phyloP scores from a whole-genome alignment of 2,888 invertebrate genomes.

The Hoplodrina ambigua region DNA sequence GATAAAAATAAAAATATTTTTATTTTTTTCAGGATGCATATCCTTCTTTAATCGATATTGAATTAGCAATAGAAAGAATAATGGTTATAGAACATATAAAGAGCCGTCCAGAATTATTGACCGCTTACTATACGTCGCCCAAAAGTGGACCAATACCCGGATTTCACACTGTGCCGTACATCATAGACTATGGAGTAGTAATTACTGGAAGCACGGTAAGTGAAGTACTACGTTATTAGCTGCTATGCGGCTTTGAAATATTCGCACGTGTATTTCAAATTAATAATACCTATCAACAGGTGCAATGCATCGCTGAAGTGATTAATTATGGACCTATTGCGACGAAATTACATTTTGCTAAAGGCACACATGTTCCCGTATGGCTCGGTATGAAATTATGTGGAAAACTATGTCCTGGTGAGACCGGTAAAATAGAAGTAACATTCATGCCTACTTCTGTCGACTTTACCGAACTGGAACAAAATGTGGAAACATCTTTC shows the following conservation, averaged over 20 bases:
- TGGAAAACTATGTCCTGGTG: slow-evolving; percentile 85
- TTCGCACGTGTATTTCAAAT: slow-evolving; percentile 9
- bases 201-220: slow-evolving; percentile 85
- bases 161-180: slow-evolving; percentile 87
- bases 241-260: neutral
- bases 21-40: slow-evolving; percentile 79
- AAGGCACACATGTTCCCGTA: slow-evolving; percentile 74
- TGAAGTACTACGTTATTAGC: neutral
- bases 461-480: slow-evolving; percentile 83
- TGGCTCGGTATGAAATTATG: slow-evolving; percentile 82
- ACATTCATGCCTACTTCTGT: slow-evolving; percentile 87
- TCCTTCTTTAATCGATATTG: slow-evolving; percentile 91
- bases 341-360: slow-evolving; percentile 84
- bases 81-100: slow-evolving; percentile 85
- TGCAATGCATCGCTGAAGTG: slow-evolving; percentile 84
- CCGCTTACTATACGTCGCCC: slow-evolving; percentile 69
- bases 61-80: slow-evolving; percentile 91
- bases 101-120: slow-evolving; percentile 79
- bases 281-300: slow-evolving; percentile 63
- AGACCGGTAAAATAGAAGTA: slow-evolving; percentile 86
- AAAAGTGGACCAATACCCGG: slow-evolving; percentile 86
- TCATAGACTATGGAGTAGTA: slow-evolving; percentile 90
- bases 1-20: neutral
- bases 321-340: slow-evolving; percentile 90
- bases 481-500: slow-evolving; percentile 81